Percentiles rank a stretch among this genome's conserved stretches.
These are phyloP conservation scores for Alaudala cheleensis DNA, from an alignment of 2,113 vertebrate genomes.

Conservation along the genomic window DNA sequence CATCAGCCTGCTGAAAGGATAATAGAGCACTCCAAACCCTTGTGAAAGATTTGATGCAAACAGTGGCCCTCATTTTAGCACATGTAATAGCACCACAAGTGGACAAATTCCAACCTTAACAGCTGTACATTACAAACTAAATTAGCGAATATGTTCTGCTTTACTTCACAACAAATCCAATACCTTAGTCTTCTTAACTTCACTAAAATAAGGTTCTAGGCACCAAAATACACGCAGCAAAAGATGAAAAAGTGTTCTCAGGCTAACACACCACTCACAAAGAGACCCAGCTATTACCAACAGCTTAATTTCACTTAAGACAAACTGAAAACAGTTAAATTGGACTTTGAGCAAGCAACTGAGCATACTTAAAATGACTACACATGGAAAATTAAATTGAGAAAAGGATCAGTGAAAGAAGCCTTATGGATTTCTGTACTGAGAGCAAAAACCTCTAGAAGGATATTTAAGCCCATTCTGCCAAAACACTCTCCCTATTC, in stretches of 20 bases:
- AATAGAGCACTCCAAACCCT: constrained; percentile 76
- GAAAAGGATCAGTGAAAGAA: constrained; percentile 43
- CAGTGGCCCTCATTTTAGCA: constrained; percentile 70
- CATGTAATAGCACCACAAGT: constrained; percentile 70
- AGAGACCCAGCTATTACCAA: constrained; percentile 65
- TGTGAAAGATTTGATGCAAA: constrained; percentile 78
- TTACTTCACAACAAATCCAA: constrained; percentile 66
- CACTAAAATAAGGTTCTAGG: constrained; percentile 64
- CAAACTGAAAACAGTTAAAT: constrained; percentile 65
- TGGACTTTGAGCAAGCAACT: constrained; percentile 54
- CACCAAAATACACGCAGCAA: constrained; percentile 14
- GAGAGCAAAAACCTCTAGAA: constrained; percentile 53
- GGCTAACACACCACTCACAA: constrained; percentile 25
- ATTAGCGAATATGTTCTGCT: constrained; percentile 71
- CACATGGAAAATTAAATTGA: constrained; percentile 50
- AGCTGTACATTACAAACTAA: constrained; percentile 68
- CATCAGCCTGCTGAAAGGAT: constrained; percentile 78
- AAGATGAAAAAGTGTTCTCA: constrained; percentile 51
- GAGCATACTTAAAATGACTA: constrained; percentile 60
- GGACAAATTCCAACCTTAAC: constrained; percentile 64
- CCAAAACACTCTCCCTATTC: constrained; percentile 71
- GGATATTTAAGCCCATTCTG: constrained; percentile 70
- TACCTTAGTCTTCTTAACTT: constrained; percentile 44
- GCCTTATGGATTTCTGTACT: constrained; percentile 33
- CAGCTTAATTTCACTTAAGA: constrained; percentile 71